Percentiles rank a stretch among this genome's conserved stretches.
Evolutionary conservation across 2,113 vertebrate species (phyloP).

Genomic region (Vanacampus margaritifer): DNA sequence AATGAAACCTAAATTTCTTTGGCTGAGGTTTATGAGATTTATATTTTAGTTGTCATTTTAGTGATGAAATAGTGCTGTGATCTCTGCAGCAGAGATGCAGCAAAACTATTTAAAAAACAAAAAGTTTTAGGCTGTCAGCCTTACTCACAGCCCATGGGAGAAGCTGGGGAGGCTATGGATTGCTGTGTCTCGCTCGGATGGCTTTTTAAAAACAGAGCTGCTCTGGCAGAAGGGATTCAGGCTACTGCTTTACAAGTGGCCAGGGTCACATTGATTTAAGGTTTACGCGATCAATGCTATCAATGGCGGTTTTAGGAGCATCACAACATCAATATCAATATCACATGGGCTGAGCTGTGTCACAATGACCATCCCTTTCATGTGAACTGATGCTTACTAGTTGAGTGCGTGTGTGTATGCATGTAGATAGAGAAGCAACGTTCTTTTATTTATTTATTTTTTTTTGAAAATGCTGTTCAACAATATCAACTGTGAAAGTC

Average conservation of each 20-base stretch:
- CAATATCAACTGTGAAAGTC: no score
- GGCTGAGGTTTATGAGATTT: background rate
- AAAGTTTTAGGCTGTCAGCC: constrained; percentile 24
- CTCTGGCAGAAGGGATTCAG: constrained; percentile 33
- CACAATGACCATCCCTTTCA: constrained; percentile 15
- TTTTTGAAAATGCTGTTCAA: no score
- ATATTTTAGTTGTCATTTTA: background rate
- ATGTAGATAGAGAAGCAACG: no score
- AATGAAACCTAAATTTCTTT: background rate
- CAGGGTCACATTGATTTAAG: constrained; percentile 52
- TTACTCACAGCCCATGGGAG: constrained; percentile 14
- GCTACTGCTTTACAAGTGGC: constrained; percentile 54
- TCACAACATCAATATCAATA: constrained; percentile 51
- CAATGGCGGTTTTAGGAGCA: constrained; percentile 44
- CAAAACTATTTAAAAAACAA: constrained; percentile 4
- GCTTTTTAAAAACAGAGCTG: constrained; percentile 45
- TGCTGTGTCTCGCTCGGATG: constrained; percentile 42
- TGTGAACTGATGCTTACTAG: background rate
- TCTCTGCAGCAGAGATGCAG: constrained; percentile 27
- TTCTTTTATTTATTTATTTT: no score
- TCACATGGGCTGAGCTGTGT: constrained; percentile 18
- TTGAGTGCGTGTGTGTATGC: background rate
- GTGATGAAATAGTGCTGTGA: background rate
- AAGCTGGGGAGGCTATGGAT: constrained; percentile 36
- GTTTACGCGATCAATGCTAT: constrained; percentile 55